Percentiles rank a stretch among this genome's conserved stretches.
Evolutionary conservation across 2,113 vertebrate species (phyloP).

Genomic region (Plecturocebus donacophilus): DNA sequence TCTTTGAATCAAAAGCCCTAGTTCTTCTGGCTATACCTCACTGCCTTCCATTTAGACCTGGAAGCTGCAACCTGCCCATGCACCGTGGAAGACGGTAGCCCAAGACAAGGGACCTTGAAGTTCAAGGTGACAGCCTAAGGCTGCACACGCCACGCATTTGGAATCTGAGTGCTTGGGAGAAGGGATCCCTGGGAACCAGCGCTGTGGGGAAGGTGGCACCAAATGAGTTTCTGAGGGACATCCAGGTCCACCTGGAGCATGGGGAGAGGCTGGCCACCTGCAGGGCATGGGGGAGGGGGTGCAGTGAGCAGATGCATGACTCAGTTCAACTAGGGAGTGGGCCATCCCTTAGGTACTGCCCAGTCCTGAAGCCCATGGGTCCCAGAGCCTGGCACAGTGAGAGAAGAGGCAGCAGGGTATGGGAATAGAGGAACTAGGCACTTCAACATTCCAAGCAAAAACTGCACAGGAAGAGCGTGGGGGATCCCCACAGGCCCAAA

Average conservation of each 20-base stretch:
- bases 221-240: background rate
- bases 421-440: background rate
- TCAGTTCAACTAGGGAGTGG: background rate
- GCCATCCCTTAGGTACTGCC: background rate
- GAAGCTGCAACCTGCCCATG: background rate
- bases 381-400: too few species aligned
- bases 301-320: background rate
- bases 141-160: background rate
- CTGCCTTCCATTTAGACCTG: background rate
- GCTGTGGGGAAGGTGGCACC: background rate
- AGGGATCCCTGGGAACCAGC: background rate
- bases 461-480: background rate
- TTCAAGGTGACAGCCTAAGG: background rate
- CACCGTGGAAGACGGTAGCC: background rate
- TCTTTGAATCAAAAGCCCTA: background rate
- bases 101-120: background rate
- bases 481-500: background rate
- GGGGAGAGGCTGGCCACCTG: background rate
- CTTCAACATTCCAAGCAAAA: background rate
- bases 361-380: background rate
- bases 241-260: background rate
- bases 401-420: too few species aligned
- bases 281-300: background rate
- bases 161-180: background rate
- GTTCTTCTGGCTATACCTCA: background rate